Evolutionary conservation across 1,140 invertebrate species (phyloP).

Genomic region (Eumeta japonica): DNA sequence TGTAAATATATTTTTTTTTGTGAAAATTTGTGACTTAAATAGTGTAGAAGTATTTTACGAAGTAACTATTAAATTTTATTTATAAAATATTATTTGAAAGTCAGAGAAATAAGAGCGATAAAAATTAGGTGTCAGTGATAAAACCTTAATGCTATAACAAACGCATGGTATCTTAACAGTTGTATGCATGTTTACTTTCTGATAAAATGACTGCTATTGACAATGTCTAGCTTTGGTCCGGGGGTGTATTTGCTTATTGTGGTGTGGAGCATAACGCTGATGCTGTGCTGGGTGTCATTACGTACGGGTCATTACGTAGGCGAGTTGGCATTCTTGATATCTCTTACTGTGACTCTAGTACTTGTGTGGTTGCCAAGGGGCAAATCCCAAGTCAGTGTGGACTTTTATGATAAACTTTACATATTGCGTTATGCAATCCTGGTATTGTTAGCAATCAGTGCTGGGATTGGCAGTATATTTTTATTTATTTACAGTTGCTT

Average conservation of each 20-base stretch:
- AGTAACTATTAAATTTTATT: no score
- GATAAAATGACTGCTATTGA: neutral
- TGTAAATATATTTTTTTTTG: no score
- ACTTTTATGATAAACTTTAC: conserved; percentile 44
- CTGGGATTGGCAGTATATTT: conserved; percentile 25
- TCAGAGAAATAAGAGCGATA: no score
- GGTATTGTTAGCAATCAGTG: conserved; percentile 28
- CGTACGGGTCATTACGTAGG: conserved; percentile 43
- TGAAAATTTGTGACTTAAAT: no score
- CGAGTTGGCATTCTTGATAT: conserved; percentile 29
- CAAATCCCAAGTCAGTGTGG: conserved; percentile 17
- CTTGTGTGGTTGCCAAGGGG: conserved; percentile 36
- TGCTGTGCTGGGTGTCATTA: conserved; percentile 42
- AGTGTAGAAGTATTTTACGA: no score
- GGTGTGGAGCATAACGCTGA: conserved; percentile 36
- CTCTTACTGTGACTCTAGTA: conserved; percentile 32
- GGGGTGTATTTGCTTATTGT: conserved; percentile 43
- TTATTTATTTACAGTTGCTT: conserved; percentile 36
- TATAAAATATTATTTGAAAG: no score
- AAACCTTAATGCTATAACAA: conserved; percentile 10
- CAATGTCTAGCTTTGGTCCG: conserved; percentile 37
- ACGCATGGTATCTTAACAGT: conserved; percentile 12
- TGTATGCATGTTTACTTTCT: conserved; percentile 5
- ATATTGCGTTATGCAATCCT: conserved; percentile 33
- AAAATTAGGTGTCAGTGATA: no score